Conservation (phyloP, 2,113 vertebrate species). For the Anthoscopus minutus region DNA sequence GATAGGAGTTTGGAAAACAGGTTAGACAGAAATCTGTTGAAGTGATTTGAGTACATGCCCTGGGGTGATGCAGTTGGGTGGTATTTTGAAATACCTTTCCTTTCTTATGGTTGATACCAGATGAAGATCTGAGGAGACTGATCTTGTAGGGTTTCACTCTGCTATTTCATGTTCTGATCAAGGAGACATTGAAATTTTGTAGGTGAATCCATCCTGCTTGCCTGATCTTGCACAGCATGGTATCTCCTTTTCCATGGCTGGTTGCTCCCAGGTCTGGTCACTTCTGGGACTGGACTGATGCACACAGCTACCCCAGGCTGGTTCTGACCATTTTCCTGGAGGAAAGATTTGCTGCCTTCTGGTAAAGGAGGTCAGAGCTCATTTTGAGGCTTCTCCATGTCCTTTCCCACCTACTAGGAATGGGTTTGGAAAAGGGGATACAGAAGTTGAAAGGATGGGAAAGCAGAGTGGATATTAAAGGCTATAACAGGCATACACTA, state of each 20-base stretch:
- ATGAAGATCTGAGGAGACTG: not conserved
- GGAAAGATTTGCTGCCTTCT: not conserved
- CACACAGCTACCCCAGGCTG: fast-evolving
- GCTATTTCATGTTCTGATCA: not conserved
- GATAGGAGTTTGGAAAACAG: not conserved
- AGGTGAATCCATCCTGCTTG: not conserved
- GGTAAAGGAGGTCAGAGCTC: not conserved
- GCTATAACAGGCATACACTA: not conserved
- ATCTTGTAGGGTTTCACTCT: not conserved
- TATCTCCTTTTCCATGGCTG: not conserved
- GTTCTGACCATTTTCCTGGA: not conserved
- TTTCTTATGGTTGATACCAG: not conserved
- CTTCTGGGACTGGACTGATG: not conserved
- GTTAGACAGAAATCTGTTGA: not conserved
- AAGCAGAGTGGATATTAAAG: not conserved
- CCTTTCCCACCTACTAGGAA: not conserved
- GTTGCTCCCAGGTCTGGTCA: too few relatives aligned
- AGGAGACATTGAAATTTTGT: not conserved
- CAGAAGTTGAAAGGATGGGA: not conserved
- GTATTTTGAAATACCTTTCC: not conserved
- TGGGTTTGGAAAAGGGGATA: not conserved
- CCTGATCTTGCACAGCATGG: fast-evolving
- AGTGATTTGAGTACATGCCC: not conserved
- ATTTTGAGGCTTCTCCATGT: not conserved
- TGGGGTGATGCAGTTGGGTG: not conserved